Conservation (phyloP, 2,888 invertebrate genomes). For the Lasioglossum marginatum region DNA sequence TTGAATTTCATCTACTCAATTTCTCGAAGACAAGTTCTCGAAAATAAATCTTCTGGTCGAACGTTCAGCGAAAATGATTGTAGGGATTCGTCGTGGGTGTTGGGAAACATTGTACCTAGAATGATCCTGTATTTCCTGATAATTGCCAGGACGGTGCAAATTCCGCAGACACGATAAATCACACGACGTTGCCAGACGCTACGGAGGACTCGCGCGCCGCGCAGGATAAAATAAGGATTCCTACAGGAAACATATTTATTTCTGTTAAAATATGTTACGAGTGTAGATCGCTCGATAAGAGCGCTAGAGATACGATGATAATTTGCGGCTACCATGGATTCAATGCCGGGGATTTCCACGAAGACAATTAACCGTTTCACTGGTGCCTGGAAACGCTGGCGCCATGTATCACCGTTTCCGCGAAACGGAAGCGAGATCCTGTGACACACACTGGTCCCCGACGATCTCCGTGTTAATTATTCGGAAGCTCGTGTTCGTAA, state of each 20-base stretch:
- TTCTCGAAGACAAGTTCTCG: too few species aligned
- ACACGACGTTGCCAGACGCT: neutral
- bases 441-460: neutral
- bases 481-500: neutral
- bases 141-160: neutral
- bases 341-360: constrained; percentile 29
- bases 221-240: neutral
- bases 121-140: neutral
- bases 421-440: constrained; percentile 7
- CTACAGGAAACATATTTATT: constrained; percentile 7
- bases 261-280: neutral
- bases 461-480: neutral
- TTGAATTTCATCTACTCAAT: too few species aligned
- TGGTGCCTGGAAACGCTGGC: constrained; percentile 5
- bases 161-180: neutral
- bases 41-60: too few species aligned
- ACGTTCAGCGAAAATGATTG: neutral
- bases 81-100: neutral
- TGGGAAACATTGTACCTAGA: neutral
- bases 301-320: neutral
- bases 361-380: constrained; percentile 21
- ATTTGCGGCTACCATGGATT: constrained; percentile 19
- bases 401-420: constrained; percentile 12
- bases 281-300: constrained; percentile 2
- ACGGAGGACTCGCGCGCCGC: neutral